Percentiles rank a stretch among this genome's conserved stretches.
Conservation (phyloP, 2,113 vertebrate genomes). For the Eidolon helvum region DNA sequence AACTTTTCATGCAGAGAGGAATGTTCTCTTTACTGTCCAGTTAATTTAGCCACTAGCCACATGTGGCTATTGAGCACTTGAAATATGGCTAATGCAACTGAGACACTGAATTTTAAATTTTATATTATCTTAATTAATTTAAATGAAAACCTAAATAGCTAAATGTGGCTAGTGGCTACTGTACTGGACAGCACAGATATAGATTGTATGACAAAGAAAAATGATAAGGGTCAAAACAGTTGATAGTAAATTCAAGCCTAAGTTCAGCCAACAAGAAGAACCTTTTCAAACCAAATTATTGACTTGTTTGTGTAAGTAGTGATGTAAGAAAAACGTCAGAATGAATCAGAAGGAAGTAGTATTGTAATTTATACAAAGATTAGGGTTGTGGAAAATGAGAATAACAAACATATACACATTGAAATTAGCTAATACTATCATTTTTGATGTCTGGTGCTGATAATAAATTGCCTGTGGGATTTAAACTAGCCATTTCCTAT, state of each 20-base stretch:
- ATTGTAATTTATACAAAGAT: not conserved
- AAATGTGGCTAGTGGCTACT: not conserved
- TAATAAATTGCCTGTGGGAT: conserved; percentile 16
- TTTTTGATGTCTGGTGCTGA: not conserved
- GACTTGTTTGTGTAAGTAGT: not conserved
- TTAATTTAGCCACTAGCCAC: not conserved
- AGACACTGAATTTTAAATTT: not conserved
- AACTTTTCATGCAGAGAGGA: not conserved
- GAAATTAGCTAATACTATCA: conserved; percentile 9
- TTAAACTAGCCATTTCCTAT: conserved; percentile 23
- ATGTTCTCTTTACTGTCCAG: not conserved
- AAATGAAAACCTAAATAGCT: not conserved
- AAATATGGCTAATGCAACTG: not conserved
- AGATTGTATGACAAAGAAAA: not conserved
- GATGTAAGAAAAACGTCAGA: not conserved
- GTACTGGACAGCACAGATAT: not conserved
- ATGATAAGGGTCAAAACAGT: not conserved
- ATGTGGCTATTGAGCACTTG: fast-evolving
- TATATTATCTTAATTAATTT: not conserved
- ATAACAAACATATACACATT: not conserved
- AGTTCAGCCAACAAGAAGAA: not conserved
- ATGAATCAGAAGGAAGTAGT: not conserved
- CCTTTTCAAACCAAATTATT: not conserved
- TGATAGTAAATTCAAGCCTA: not conserved
- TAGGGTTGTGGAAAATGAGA: not conserved